Base-by-base conservation (phyloP, 2,888 invertebrate species). In the Epinotia brunnichana region DNA sequence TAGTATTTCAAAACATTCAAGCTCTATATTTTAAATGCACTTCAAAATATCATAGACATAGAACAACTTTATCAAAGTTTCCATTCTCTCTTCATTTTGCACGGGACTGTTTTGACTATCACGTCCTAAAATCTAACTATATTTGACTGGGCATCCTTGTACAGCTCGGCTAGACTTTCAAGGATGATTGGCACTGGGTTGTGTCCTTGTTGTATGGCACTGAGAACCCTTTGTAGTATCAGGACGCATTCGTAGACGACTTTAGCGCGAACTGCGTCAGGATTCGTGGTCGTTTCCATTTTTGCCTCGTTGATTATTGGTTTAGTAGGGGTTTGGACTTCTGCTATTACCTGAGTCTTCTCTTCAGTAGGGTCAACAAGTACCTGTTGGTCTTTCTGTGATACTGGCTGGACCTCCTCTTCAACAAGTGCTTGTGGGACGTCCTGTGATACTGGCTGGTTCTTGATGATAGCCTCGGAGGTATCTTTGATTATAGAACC, bases 101-200 rank as follows among this genome's bases (percentile, higher is more conserved):
- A 13, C 15, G 15, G 3, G 44, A 15, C 44, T 44, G 44, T 13
- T 44, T 4, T 44, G 15, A 44, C 44, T 4, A 4, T 15, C 9
- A 7, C 0, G 35, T 35, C 35, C 9, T 35, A 35, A 35, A 35
- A 35, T 35, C 35, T 35, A 61, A 44, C 15, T 15, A 21, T 24
- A 61, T 44, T 61, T 61, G 61, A 61, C 44, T 61, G 21, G 44
- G 15, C 41, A 61, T 41, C 24, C 62, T 41, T 44, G 48, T 24
- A 62, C 2, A 62, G 48, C 3, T 48, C 24, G 15, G 62, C 44
- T 48, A 62, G 9, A 29, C 62, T 24, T 62, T 48, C 48, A 44
- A 62, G 48, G 62, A 62, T 48, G 10, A 62, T 62, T 11, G 62
- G 62, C 10, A 62, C 62, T 62, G 62, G 62, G n/a, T 62, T 62